A percentile compares a stretch with the other conserved stretches of the same genome.
Evolutionary conservation across 2,888 invertebrate genomes (phyloP).

Genomic region (Prosapia bicincta): DNA sequence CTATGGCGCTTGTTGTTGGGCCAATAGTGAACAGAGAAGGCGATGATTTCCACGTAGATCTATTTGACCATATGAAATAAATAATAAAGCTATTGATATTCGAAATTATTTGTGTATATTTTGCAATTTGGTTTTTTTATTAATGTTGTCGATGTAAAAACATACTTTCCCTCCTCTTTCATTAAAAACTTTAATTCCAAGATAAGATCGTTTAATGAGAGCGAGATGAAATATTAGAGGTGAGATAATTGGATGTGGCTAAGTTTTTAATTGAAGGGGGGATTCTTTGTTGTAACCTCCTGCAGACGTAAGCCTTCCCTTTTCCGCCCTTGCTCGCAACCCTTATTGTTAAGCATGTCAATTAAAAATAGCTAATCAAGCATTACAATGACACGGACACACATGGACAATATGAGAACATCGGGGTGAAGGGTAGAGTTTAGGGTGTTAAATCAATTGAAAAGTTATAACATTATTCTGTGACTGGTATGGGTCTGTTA

Average conservation of each 20-base stretch:
- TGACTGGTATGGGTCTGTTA: neutral
- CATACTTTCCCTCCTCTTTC: too few species aligned
- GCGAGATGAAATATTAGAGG: neutral
- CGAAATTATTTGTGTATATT: too few species aligned
- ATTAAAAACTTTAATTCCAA: too few species aligned
- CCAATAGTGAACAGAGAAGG: too few species aligned
- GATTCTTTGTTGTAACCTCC: neutral
- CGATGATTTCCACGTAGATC: too few species aligned
- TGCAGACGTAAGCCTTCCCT: neutral
- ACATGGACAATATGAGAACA: neutral
- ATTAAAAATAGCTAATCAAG: constrained; percentile 11
- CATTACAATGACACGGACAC: neutral
- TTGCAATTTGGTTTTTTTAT: too few species aligned
- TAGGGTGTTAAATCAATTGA: neutral
- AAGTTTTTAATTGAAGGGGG: neutral
- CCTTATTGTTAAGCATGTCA: neutral
- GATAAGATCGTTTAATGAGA: neutral
- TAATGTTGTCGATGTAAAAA: too few species aligned
- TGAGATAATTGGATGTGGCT: neutral
- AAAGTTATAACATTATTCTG: neutral
- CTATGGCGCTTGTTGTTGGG: too few species aligned
- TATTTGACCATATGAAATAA: too few species aligned
- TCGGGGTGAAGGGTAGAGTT: neutral
- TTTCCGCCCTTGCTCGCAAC: neutral
- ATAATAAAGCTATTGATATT: too few species aligned